Evolutionary conservation across 2,888 invertebrate species (phyloP).

Genomic region (Drosophila ochracea): DNA sequence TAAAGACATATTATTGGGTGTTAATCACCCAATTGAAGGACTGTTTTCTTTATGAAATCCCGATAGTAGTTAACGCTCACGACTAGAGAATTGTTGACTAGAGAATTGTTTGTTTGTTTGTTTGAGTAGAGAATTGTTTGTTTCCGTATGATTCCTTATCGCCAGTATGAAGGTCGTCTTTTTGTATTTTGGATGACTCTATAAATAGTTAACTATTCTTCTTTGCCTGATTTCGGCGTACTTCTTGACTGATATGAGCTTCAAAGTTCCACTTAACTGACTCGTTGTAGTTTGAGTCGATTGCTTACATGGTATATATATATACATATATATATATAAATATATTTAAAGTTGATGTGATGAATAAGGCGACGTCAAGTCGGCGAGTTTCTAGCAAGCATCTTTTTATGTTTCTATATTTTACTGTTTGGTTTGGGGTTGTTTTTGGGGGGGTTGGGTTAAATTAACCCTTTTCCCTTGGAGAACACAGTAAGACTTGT

Average conservation of each 20-base stretch:
- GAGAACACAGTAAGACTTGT: constrained; percentile 52
- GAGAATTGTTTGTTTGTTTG: neutral
- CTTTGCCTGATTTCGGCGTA: neutral
- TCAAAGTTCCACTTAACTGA: constrained; percentile 2
- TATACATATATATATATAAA: neutral
- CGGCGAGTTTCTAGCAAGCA: constrained; percentile 37
- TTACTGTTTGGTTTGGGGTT: constrained; percentile 1
- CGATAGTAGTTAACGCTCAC: constrained; percentile 34
- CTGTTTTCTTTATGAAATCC: constrained; percentile 23
- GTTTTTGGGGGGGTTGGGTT: constrained; percentile 1
- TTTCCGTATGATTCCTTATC: neutral
- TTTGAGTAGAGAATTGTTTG: constrained; percentile 2
- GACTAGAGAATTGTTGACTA: constrained; percentile 18
- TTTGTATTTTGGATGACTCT: constrained; percentile 29
- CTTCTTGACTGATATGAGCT: neutral
- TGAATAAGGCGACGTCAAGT: constrained; percentile 45
- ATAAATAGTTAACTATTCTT: neutral
- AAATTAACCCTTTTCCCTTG: constrained; percentile 60
- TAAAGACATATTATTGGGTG: neutral
- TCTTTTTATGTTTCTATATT: constrained; percentile 20
- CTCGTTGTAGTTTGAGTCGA: constrained; percentile 10
- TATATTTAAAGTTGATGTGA: constrained; percentile 24
- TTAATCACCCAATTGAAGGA: constrained; percentile 14
- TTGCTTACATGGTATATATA: neutral
- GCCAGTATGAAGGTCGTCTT: constrained; percentile 17